Evolutionary conservation across 2,113 vertebrate species (phyloP).

Genomic region (Poeciliopsis prolifica): DNA sequence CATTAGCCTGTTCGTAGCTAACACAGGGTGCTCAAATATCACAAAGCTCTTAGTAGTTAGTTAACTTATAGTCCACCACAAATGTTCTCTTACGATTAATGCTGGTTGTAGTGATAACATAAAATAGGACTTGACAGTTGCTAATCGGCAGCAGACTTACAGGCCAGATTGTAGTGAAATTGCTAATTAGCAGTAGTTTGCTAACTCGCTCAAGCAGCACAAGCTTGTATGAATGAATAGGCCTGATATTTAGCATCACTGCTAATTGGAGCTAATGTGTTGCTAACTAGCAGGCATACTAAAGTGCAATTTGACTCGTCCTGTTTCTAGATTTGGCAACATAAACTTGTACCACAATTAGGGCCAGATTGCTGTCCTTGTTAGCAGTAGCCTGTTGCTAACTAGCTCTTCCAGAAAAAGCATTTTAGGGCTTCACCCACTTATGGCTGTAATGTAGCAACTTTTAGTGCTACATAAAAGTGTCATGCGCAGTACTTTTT

Average conservation of each 20-base stretch:
- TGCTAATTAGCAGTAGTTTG: background rate
- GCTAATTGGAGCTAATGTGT: background rate
- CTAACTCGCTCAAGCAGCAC: background rate
- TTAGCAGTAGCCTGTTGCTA: background rate
- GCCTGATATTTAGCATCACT: background rate
- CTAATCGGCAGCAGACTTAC: background rate
- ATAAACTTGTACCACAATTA: too few species aligned
- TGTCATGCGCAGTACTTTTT: background rate
- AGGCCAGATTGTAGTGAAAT: background rate
- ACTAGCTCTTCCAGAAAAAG: background rate
- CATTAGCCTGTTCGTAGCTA: background rate
- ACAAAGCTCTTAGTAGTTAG: background rate
- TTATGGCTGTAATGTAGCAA: background rate
- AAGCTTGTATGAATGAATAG: background rate
- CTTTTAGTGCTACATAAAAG: background rate
- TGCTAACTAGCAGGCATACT: background rate
- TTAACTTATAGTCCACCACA: background rate
- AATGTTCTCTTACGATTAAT: background rate
- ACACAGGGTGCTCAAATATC: background rate
- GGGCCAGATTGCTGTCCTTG: too few species aligned
- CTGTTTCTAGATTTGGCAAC: background rate
- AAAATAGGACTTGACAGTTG: background rate
- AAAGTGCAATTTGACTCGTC: background rate
- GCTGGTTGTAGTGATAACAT: background rate
- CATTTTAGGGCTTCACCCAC: background rate